Percentiles rank a stretch among this genome's conserved stretches.
Evolutionary conservation across 2,888 invertebrate genomes (phyloP).

Genomic region (Tenthredo amoena): DNA sequence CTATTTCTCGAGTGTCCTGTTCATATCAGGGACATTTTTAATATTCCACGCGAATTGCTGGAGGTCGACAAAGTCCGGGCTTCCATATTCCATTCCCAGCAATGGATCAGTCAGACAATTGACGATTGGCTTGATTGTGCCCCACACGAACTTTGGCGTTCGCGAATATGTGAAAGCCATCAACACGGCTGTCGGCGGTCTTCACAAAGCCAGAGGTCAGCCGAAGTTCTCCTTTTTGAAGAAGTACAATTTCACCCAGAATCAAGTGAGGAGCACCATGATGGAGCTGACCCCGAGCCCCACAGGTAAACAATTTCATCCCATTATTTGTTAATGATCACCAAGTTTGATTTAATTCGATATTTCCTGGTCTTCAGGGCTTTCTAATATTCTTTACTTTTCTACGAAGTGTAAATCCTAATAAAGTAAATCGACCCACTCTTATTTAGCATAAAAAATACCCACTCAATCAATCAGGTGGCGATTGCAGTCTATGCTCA

Average conservation of each 20-base stretch:
- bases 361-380: background rate
- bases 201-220: constrained; percentile 81
- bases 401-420: background rate
- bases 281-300: constrained; percentile 88
- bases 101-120: constrained; percentile 64
- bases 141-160: constrained; percentile 83
- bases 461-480: background rate
- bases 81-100: constrained; percentile 33
- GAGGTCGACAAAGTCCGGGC: constrained; percentile 59
- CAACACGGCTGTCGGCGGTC: constrained; percentile 81
- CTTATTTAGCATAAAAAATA: background rate
- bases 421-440: background rate
- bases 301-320: constrained; percentile 81
- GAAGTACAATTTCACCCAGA: constrained; percentile 82
- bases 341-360: background rate
- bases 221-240: constrained; percentile 83
- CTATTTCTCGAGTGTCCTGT: constrained; percentile 59
- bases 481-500: background rate
- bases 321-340: background rate
- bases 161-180: constrained; percentile 85
- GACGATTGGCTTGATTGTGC: constrained; percentile 82
- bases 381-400: background rate
- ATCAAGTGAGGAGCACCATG: constrained; percentile 83
- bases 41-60: constrained; percentile 63
- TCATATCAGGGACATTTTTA: constrained; percentile 65